Evolutionary conservation across 2,113 vertebrate genomes (phyloP), one percentile per base, ranked within the genome.

Genomic region (Rhinolophus sinicus): DNA sequence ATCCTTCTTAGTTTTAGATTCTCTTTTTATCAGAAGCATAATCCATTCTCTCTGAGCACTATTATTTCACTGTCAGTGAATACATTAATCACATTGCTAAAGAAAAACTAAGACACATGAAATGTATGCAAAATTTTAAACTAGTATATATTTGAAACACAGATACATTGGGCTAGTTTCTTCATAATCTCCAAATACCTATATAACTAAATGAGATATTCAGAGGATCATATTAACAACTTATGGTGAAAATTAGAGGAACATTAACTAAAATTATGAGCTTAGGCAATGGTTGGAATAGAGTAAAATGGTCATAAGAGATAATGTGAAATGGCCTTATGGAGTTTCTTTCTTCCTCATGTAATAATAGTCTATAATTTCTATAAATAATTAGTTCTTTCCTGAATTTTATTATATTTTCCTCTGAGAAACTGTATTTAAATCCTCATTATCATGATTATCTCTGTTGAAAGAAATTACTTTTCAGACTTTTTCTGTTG

Each of bases 381-480:
- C 14, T 93, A 56, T 84, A 81, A 70, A 47, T 72, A 78, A 84
- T 76, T 84, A 76, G 28, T 76, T 87, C 6, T 80, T 3, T 58
- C 35, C 16, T 84, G 24, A 95, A 56, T 82, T 70, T 6, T 93
- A 73, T 90, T 86, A 38, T 73, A 54, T 60, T 95, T 95, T 84
- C 15, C n/a, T 81, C 47, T 19, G 69, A 81, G 56, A 88, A 89
- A 54, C 18, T 64, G 12, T 30, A 77, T 70, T 94, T 96, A 72
- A 87, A 62, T 58, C 15, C 0, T 75, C 16, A 21, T 52, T 75
- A 81, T 52, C 6, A 83, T 80, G 21, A 88, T 85, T 70, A 44
- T 30, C 21, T 83, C 21, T 54, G 16, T 70, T 58, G 21, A 44
- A 81, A 96, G 26, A 82, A 92, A 91, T 73, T 80, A 24, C 18